Evolutionary conservation across 2,888 invertebrate genomes (phyloP), one percentile per base, ranked within the genome.

Genomic region (Chrysolina oricalcia): DNA sequence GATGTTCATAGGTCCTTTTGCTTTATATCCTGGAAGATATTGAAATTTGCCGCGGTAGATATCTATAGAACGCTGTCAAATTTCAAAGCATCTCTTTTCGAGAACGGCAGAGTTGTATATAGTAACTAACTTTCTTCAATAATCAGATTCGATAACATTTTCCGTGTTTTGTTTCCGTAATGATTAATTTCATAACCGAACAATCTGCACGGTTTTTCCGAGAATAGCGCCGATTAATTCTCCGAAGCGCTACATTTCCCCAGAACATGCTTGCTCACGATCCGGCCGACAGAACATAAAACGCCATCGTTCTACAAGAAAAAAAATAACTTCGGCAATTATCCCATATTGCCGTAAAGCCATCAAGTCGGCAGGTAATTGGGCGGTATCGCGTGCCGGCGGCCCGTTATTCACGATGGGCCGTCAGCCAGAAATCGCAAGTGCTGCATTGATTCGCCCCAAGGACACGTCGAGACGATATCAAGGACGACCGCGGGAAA

Each of bases 371-470:
- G 13, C 53, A 21, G 53, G 21, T 53, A 53, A 53, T 53, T 53
- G 53, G 53, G 21, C 53, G 1, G 21, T 35, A 62, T 72, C 72
- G 68, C 71, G 72, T 70, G 70, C 43, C 41, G n/a, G 43, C 63
- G 73, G 69, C 59, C 75, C 71, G 69, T 73, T 73, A 77, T 74
- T 73, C 68, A 67, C 63, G 71, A 73, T 56, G 71, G 70, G 70
- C 65, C 46, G 72, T 67, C 75, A 53, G 74, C 40, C 73, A 59
- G 74, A 81, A 80, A 79, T 79, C 80, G 80, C 79, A 81, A 80
- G 78, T 79, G 79, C 76, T 77, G 78, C 77, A 71, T 77, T 76
- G 78, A 80, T 79, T 77, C 75, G 63, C 64, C 59, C 46, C 80
- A 81, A 81, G 80, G 80, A 68, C 78, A 74, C 67, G 62, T 64